Evolutionary conservation across 1,140 invertebrate species (phyloP).

Genomic region (Meloidogyne exigua): DNA sequence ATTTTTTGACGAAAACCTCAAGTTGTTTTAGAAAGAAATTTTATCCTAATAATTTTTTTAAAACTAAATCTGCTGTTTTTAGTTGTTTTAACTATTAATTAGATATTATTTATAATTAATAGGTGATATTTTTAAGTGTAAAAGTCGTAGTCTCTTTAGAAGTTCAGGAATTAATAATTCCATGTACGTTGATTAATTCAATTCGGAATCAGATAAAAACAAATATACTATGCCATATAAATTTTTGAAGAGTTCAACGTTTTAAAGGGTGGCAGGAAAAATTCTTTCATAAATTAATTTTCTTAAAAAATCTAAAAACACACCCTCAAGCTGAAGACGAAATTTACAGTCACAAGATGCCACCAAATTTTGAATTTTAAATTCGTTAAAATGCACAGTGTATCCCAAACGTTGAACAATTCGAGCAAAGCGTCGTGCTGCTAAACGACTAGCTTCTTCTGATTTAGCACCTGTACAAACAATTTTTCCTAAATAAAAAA

Average conservation of each 20-base stretch:
- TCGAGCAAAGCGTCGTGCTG: slow-evolving; percentile 74
- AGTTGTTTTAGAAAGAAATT: too few species aligned
- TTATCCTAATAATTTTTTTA: too few species aligned
- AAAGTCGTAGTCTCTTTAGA: too few species aligned
- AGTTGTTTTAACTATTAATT: too few species aligned
- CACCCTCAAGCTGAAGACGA: slow-evolving; percentile 92
- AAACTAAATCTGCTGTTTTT: not conserved
- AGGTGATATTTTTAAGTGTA: too few species aligned
- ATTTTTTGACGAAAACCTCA: not conserved
- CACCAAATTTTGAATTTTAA: slow-evolving; percentile 95
- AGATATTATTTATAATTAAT: too few species aligned
- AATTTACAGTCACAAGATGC: slow-evolving; percentile 99
- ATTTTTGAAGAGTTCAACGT: too few species aligned
- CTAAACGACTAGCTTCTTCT: slow-evolving; percentile 81
- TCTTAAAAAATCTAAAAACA: slow-evolving; percentile 64
- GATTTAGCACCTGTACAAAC: slow-evolving; percentile 98
- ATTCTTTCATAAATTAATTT: not conserved
- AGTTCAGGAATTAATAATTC: too few species aligned
- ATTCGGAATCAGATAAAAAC: too few species aligned
- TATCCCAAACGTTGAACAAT: slow-evolving; percentile 99
- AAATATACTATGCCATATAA: too few species aligned
- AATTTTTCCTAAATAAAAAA: slow-evolving; percentile 99
- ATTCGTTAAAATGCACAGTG: slow-evolving; percentile 95
- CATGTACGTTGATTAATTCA: too few species aligned
- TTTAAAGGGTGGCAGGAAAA: too few species aligned